phyloP scores from a whole-genome alignment of 2,797 vertebrate species.

The Onychomys leucogaster region DNA sequence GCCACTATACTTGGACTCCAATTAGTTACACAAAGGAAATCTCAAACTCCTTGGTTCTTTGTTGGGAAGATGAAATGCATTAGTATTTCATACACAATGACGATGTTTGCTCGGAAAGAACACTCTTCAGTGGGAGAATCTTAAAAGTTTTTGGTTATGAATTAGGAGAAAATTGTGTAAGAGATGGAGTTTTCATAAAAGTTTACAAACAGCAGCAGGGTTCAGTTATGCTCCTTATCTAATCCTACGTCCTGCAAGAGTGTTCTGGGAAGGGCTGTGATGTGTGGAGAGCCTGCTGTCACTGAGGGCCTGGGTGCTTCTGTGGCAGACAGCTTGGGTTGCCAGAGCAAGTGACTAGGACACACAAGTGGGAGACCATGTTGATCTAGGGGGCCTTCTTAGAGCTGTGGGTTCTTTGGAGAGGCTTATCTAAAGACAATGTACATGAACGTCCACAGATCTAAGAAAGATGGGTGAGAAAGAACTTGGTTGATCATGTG shows the following conservation, averaged over 20 bases:
- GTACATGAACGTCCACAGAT: neutral
- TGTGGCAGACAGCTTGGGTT: neutral
- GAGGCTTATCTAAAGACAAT: neutral
- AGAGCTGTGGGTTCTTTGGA: neutral
- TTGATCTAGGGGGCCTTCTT: neutral
- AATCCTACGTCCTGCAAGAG: neutral
- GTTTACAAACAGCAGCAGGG: constrained; percentile 6
- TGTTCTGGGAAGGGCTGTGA: neutral
- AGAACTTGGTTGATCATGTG: neutral
- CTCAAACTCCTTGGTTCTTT: constrained; percentile 20
- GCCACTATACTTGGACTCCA: neutral
- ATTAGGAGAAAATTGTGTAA: constrained; percentile 13
- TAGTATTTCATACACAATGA: constrained; percentile 18
- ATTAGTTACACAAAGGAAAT: neutral
- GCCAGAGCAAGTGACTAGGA: constrained; percentile 16
- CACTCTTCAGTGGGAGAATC: neutral
- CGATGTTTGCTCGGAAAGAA: constrained; percentile 57
- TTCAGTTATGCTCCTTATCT: neutral
- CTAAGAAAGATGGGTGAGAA: neutral
- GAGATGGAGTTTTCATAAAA: constrained; percentile 30
- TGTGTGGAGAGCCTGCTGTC: neutral
- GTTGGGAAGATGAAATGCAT: constrained; percentile 54
- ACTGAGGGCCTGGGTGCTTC: neutral
- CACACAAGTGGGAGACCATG: neutral
- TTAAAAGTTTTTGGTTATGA: constrained; percentile 25